Conservation (phyloP, 2,113 vertebrate genomes). For the Chunga burmeisteri region DNA sequence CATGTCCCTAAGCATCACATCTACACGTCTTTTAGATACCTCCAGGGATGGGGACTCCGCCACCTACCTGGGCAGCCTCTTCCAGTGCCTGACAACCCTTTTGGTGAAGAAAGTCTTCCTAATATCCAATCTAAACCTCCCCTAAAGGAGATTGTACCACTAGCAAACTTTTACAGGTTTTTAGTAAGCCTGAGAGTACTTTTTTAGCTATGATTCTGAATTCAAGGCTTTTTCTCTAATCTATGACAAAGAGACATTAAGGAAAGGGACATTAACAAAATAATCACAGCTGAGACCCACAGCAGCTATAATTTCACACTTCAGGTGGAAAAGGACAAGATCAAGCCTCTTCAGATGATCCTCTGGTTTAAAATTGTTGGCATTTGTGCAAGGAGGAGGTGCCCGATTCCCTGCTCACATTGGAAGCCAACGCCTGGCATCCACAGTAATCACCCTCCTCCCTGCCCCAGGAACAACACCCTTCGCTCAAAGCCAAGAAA, state of each 20-base stretch:
- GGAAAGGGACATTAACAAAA: background rate
- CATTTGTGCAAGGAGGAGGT: background rate
- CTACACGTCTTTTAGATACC: too few relatives aligned
- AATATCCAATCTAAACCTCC: too few relatives aligned
- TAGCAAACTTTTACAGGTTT: background rate
- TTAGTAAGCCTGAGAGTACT: background rate
- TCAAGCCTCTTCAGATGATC: background rate
- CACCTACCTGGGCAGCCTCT: too few relatives aligned
- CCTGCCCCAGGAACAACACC: background rate
- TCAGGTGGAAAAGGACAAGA: background rate
- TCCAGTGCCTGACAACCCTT: too few relatives aligned
- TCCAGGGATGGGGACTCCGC: too few relatives aligned
- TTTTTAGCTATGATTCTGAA: background rate
- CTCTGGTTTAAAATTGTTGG: fast-evolving
- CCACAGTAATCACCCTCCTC: background rate
- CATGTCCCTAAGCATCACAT: too few relatives aligned
- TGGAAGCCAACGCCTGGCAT: background rate
- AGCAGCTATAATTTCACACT: background rate
- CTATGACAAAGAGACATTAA: background rate
- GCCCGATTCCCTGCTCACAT: background rate
- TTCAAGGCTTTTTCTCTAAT: background rate
- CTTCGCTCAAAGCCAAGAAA: fast-evolving
- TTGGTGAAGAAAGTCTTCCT: too few relatives aligned
- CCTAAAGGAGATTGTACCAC: background rate
- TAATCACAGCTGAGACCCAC: background rate